Evolutionary conservation across 2,797 vertebrate species (phyloP), one percentile per base, ranked within the genome.

Genomic region (Muraenolepis orangiensis): DNA sequence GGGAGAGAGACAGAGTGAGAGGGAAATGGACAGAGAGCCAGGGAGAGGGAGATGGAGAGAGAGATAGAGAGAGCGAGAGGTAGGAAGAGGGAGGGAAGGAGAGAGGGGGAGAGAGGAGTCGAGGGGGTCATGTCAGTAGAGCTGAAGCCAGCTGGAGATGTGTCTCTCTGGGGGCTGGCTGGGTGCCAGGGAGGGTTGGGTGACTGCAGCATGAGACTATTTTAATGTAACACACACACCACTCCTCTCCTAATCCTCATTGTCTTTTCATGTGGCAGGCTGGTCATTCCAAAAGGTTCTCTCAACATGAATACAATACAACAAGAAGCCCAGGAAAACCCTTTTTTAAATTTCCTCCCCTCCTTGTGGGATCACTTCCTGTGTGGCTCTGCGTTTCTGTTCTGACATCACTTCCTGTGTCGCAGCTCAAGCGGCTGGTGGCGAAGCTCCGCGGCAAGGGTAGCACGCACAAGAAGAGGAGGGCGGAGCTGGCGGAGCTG

Each of bases 381-480:
- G 57, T 64, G 57, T 64, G 40, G 40, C 86, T n/a, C n/a, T n/a
- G n/a, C 2, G 26, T 67, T 3, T 26, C n/a, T 64, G 57, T 64
- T 64, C n/a, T 64, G 57, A n/a, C 51, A 57, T n/a, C 51, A 7
- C 20, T 26, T 64, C 57, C 57, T 64, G 57, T 64, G 57, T 64
- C 12, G 40, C 86, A 99, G 97, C 90, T 99, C 75, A 99, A 99
- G 86, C 93, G 93, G n/a, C 93, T 98, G n/a, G 95, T 98, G 84
- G 94, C 42, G 72, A 97, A 96, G 86, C 89, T 99, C 73, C 94
- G 96, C 36, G 94, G 95, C 90, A 99, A 98, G 90, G 96, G 90
- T 84, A 95, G 95, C 0, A 64, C 93, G 4, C 96, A 94, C 88
- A 98, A 98, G 88, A 98, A 96, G 93, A 97, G 94, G 80, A 93